These are phyloP conservation scores for Drosophila bipectinata DNA, from an alignment of 1,140 invertebrate genomes.

Conservation along the genomic window DNA sequence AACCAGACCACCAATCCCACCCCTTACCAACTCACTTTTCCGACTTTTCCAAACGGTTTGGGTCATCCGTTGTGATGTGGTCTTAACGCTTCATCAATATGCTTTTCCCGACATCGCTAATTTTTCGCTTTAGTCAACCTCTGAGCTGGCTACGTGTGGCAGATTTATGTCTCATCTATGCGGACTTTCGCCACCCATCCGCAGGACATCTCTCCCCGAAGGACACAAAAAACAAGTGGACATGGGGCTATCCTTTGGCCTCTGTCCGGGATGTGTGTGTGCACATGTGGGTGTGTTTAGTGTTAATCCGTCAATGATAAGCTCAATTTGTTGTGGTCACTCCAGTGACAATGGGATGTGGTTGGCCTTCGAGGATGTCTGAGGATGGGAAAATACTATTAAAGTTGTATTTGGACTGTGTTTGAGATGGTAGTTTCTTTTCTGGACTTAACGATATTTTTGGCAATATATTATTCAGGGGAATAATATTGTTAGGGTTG, in stretches of 20 bases:
- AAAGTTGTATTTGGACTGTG: conserved; percentile 64
- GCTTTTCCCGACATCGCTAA: conserved; percentile 72
- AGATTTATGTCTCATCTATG: conserved; percentile 69
- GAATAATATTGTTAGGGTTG: background rate
- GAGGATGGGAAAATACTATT: conserved; percentile 53
- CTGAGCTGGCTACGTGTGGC: conserved; percentile 62
- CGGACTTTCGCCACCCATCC: conserved; percentile 16
- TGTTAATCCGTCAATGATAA: conserved; percentile 83
- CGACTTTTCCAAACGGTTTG: conserved; percentile 17
- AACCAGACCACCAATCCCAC: conserved; percentile 12
- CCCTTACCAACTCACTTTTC: conserved; percentile 13
- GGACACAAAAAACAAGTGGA: conserved; percentile 58
- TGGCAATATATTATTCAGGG: background rate
- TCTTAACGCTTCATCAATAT: conserved; percentile 82
- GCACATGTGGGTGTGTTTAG: conserved; percentile 68
- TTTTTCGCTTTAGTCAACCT: conserved; percentile 74
- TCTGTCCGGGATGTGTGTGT: background rate
- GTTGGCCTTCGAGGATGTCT: background rate
- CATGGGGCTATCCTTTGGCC: conserved; percentile 23
- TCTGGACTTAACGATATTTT: background rate
- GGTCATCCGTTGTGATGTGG: conserved; percentile 66
- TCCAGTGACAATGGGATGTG: conserved; percentile 66
- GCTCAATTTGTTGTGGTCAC: conserved; percentile 82
- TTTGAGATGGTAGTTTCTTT: conserved; percentile 47
- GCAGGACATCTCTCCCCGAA: background rate